These are phyloP conservation scores for Rhopalosiphum padi DNA, from an alignment of 1,140 invertebrate species.

Conservation along the genomic window DNA sequence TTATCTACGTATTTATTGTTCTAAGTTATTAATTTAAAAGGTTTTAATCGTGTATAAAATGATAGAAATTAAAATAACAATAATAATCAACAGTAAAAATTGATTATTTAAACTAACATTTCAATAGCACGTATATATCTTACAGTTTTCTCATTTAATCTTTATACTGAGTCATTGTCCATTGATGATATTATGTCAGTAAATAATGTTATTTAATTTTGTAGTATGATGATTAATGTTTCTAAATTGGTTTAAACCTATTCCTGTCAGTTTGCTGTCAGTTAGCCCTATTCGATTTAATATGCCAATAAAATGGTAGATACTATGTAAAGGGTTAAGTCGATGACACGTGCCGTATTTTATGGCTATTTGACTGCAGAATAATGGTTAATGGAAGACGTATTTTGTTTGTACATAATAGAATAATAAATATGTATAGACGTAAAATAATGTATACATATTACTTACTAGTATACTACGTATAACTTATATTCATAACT, in stretches of 20 bases:
- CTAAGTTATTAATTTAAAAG: background rate
- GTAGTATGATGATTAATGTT: slow-evolving; percentile 13
- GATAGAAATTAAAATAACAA: background rate
- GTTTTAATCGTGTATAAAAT: background rate
- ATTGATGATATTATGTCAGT: background rate
- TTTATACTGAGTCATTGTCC: background rate
- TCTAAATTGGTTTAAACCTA: slow-evolving; percentile 29
- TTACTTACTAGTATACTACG: background rate
- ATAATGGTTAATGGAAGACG: slow-evolving; percentile 35
- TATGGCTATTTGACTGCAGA: slow-evolving; percentile 22
- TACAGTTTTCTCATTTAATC: background rate
- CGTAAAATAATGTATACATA: background rate
- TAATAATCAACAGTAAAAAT: background rate
- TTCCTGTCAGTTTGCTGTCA: background rate
- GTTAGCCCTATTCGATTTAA: slow-evolving; percentile 18
- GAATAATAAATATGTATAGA: background rate
- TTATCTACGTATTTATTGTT: background rate
- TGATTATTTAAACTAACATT: background rate
- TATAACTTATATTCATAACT: background rate
- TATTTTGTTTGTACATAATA: slow-evolving; percentile 4
- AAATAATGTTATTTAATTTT: slow-evolving; percentile 29
- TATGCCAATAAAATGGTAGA: slow-evolving; percentile 37
- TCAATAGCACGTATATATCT: background rate
- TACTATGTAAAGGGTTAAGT: slow-evolving; percentile 47
- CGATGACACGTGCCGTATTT: slow-evolving; percentile 42